A percentile compares a stretch with the other conserved stretches of the same genome.
phyloP scores from a whole-genome alignment of 2,113 vertebrate genomes.

The Cinclus mexicanus region DNA sequence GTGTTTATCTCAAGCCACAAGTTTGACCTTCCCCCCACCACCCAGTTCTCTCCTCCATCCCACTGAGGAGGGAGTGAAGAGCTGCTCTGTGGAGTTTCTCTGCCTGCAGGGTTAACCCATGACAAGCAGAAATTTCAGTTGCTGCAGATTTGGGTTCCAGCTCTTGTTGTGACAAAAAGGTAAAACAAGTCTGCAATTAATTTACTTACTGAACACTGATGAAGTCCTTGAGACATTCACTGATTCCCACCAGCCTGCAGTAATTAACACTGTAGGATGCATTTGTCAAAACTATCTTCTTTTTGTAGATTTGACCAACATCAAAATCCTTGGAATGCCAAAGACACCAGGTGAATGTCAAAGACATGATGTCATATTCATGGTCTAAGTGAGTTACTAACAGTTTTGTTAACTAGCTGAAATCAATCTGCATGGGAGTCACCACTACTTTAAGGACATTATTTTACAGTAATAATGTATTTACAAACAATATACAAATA shows the following conservation, averaged over 20 bases:
- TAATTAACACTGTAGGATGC: slow-evolving; percentile 79
- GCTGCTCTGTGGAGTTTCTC: neutral
- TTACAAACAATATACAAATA: neutral
- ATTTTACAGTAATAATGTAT: neutral
- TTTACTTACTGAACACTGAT: slow-evolving; percentile 81
- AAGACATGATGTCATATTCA: neutral
- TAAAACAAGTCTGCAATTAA: neutral
- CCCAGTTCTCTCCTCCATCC: neutral
- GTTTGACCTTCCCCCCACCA: rapidly evolving
- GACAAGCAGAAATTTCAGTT: neutral
- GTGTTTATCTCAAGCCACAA: neutral
- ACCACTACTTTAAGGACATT: neutral
- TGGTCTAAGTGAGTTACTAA: neutral
- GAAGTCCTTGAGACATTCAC: slow-evolving; percentile 78
- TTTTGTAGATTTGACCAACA: slow-evolving; percentile 86
- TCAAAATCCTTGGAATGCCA: slow-evolving; percentile 86
- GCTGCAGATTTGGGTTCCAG: neutral
- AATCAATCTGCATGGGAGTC: neutral
- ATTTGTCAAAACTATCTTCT: slow-evolving; percentile 85
- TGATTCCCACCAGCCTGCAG: slow-evolving; percentile 83
- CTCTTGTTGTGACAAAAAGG: neutral
- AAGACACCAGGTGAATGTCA: neutral
- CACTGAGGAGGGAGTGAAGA: neutral
- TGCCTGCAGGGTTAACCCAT: neutral
- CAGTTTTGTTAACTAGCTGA: neutral